Base-by-base conservation (phyloP, 2,797 vertebrate genomes). In the Helicolenus hilgendorfi region DNA sequence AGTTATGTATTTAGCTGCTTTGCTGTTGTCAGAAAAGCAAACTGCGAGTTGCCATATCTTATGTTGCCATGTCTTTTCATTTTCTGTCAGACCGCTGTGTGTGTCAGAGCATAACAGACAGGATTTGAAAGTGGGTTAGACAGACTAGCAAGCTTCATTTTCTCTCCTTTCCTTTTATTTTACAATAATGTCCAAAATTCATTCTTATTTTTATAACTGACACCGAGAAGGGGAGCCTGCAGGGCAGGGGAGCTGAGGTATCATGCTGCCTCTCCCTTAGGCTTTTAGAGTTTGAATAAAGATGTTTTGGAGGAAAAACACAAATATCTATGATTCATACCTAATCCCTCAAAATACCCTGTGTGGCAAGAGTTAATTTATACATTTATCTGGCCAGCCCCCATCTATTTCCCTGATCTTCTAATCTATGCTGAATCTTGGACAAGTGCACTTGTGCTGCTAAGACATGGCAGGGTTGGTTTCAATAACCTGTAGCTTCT, bases 51-150 rank as follows among this genome's bases (percentile, higher is more conserved):
- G 64, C 11, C 11, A 8, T 29, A 11, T 71, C 62, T 68, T 31
- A 31, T 20, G 67, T 53, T 77, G 67, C 49, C 45, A 24, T 70
- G 55, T 70, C 69, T 79, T 85, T 78, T 83, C 53, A 81, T 89
- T 88, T 88, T 83, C 67, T 71, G 60, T 83, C 31, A 22, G 68
- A 74, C 70, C 26, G 60, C 56, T 68, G 29, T 56, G 53, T 67
- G 56, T 77, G 79, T 80, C 78, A 72, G 77, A 26, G 64, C 33
- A 33, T 33, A 72, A 71, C 62, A 33, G 60, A 70, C 72, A 53
- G 31, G 49, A 74, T 83, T 71, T 86, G 20, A 86, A 90, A 58
- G 14, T 49, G 55, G 65, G 49, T 69, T 82, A 59, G 80, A 80
- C 65, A 71, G 62, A 80, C 24, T 7, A n/a, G 9, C 29, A 63